Percentiles rank a stretch among this genome's conserved stretches.
phyloP scores from a whole-genome alignment of 2,888 invertebrate genomes.

The Nomada fabriciana region DNA sequence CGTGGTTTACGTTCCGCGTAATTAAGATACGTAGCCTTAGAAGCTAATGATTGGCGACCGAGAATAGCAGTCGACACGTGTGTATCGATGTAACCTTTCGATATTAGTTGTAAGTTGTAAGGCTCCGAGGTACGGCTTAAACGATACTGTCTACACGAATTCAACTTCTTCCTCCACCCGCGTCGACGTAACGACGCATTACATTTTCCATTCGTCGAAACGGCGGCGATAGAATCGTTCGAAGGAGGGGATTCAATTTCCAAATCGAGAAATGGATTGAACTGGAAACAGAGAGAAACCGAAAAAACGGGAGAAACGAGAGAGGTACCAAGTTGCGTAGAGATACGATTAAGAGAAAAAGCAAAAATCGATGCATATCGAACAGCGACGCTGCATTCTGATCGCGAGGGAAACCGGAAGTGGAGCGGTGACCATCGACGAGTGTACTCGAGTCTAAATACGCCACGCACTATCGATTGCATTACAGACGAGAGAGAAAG shows the following conservation, averaged over 20 bases:
- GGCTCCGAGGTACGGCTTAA: constrained; percentile 27
- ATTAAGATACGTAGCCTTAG: constrained; percentile 58
- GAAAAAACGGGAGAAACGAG: no score
- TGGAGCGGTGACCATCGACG: not conserved
- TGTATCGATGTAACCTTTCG: constrained; percentile 68
- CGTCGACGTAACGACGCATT: not conserved
- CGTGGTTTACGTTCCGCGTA: constrained; percentile 50
- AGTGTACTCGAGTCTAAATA: constrained; percentile 4
- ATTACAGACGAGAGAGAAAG: not conserved
- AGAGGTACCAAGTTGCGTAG: not conserved
- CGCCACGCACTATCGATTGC: constrained; percentile 13
- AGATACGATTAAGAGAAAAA: not conserved
- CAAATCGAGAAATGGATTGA: not conserved
- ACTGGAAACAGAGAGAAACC: not conserved
- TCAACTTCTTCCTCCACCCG: not conserved
- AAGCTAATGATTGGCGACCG: constrained; percentile 47
- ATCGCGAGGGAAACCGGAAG: constrained; percentile 3
- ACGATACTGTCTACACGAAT: constrained; percentile 19
- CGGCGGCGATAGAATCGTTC: not conserved
- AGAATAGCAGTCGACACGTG: constrained; percentile 56
- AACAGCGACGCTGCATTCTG: not conserved
- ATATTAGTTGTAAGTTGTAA: constrained; percentile 43
- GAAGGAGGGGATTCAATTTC: not conserved
- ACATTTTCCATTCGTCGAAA: not conserved
- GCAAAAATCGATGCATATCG: not conserved